These are phyloP conservation scores for Oophaga sylvatica DNA, from an alignment of 2,797 vertebrate species.

Conservation along the genomic window DNA sequence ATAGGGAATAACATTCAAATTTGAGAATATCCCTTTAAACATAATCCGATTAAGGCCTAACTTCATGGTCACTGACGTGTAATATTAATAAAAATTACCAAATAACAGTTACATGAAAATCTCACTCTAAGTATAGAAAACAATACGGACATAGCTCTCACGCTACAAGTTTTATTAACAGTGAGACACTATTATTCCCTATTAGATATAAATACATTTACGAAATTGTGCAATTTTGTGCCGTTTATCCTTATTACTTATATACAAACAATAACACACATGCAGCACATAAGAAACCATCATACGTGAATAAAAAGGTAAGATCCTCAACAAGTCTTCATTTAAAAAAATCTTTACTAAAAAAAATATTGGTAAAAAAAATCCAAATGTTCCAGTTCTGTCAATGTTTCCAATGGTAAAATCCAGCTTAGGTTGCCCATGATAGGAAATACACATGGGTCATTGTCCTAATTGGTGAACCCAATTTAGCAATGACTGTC, in stretches of 20 bases:
- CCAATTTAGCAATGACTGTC: background rate
- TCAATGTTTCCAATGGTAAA: background rate
- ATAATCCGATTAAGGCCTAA: background rate
- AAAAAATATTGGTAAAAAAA: background rate
- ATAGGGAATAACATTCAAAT: background rate
- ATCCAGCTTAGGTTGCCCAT: background rate
- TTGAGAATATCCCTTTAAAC: no score
- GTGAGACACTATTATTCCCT: background rate
- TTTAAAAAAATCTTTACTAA: background rate
- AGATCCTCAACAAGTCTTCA: background rate
- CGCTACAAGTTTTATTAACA: constrained; percentile 26
- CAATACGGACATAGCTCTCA: background rate
- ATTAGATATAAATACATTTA: constrained; percentile 51
- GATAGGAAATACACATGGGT: background rate
- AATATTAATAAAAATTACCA: background rate
- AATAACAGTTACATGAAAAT: background rate
- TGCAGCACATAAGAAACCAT: constrained; percentile 20
- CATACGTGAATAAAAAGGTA: background rate
- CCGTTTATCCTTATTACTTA: constrained; percentile 13
- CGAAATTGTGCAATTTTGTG: constrained; percentile 29
- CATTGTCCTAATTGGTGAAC: background rate
- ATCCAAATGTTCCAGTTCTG: background rate
- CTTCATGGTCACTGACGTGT: background rate
- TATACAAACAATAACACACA: constrained; percentile 40
- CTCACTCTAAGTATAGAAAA: background rate